These are phyloP conservation scores for Lysandra bellargus DNA, from an alignment of 2,888 invertebrate genomes.

Conservation along the genomic window DNA sequence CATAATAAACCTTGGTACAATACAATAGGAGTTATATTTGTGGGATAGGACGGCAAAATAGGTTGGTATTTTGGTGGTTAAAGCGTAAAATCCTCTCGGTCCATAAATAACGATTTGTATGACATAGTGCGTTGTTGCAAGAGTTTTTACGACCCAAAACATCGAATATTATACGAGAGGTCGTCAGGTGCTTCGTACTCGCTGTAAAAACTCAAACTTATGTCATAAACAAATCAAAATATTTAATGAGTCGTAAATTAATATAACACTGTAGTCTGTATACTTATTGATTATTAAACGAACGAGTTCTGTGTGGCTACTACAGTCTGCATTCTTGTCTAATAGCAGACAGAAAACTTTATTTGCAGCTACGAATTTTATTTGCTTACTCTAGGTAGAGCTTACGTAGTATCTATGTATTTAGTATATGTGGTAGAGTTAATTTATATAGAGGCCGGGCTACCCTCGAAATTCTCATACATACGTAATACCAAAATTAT, in stretches of 20 bases:
- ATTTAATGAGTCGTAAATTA: not conserved
- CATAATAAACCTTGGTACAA: not conserved
- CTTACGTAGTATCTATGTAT: too few species aligned
- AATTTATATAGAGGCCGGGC: too few species aligned
- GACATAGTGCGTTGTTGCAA: slow-evolving; percentile 73
- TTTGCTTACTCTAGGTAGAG: too few species aligned
- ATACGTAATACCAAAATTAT: too few species aligned
- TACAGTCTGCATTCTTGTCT: too few species aligned
- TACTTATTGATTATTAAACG: not conserved
- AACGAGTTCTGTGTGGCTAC: not conserved
- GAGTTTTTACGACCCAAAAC: slow-evolving; percentile 51
- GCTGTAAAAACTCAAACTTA: slow-evolving; percentile 7
- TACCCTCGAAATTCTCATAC: too few species aligned
- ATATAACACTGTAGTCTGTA: not conserved
- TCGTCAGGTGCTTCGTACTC: slow-evolving; percentile 45
- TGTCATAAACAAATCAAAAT: slow-evolving; percentile 1
- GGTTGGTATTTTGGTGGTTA: slow-evolving; percentile 39
- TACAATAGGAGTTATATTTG: not conserved
- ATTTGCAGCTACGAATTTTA: too few species aligned
- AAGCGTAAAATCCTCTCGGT: slow-evolving; percentile 55
- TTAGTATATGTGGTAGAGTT: too few species aligned
- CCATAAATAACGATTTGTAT: slow-evolving; percentile 74
- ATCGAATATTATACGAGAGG: slow-evolving; percentile 46
- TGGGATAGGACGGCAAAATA: not conserved
- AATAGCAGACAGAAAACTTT: too few species aligned